These are phyloP conservation scores for Crocuta crocuta DNA, from an alignment of 2,113 vertebrate species.

Conservation along the genomic window DNA sequence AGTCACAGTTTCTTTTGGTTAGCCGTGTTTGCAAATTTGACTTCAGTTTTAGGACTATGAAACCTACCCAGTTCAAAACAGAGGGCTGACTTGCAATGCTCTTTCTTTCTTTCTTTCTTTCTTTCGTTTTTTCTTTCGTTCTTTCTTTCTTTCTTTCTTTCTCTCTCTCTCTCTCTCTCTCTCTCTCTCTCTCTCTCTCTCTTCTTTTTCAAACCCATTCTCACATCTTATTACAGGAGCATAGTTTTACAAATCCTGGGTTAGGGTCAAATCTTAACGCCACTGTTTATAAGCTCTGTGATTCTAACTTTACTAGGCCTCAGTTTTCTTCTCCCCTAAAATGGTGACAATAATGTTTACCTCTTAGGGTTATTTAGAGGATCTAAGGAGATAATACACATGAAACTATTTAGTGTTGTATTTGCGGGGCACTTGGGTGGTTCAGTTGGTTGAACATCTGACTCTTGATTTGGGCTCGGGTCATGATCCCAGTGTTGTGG, in stretches of 20 bases:
- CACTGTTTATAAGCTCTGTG: background rate
- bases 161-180: no score
- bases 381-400: background rate
- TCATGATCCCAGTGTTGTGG: no score
- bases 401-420: background rate
- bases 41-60: background rate
- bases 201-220: background rate
- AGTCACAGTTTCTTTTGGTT: background rate
- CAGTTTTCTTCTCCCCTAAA: background rate
- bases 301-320: background rate
- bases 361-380: background rate
- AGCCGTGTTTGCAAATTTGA: slow-evolving; percentile 43
- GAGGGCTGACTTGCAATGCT: background rate
- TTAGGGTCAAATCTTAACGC: background rate
- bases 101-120: background rate
- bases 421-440: background rate
- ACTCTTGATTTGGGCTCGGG: no score
- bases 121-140: background rate
- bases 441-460: no score
- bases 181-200: no score
- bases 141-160: background rate
- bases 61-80: background rate
- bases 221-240: background rate
- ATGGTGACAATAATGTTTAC: background rate
- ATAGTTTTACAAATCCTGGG: background rate